A percentile compares a stretch with the other conserved stretches of the same genome.
These are phyloP conservation scores for Paracanthobrama guichenoti DNA, from an alignment of 2,113 vertebrate genomes.

Conservation along the genomic window DNA sequence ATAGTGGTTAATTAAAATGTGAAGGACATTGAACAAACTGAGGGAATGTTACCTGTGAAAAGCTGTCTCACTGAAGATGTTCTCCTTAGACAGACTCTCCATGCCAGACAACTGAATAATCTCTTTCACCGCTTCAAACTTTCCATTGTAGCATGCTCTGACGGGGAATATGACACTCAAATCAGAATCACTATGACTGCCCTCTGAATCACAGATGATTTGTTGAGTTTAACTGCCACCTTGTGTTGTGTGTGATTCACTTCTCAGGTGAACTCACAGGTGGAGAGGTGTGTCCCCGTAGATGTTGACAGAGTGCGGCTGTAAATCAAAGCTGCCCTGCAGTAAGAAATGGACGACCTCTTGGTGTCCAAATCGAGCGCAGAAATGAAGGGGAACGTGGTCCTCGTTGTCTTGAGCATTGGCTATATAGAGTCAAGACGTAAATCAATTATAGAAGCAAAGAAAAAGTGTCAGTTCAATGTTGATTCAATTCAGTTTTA, in stretches of 20 bases:
- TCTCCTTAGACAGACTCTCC: slow-evolving; percentile 92
- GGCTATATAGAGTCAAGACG: slow-evolving; percentile 70
- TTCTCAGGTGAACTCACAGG: slow-evolving; percentile 77
- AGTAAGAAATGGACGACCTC: slow-evolving; percentile 84
- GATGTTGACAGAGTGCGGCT: slow-evolving; percentile 91
- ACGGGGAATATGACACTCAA: slow-evolving; percentile 32
- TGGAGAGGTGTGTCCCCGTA: slow-evolving; percentile 92
- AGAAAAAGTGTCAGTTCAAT: no score
- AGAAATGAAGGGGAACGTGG: slow-evolving; percentile 91
- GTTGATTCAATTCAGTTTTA: no score
- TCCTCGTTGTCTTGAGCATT: slow-evolving; percentile 94
- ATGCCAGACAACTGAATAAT: slow-evolving; percentile 85
- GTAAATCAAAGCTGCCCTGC: slow-evolving; percentile 80
- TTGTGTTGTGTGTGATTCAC: neutral
- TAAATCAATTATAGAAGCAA: no score
- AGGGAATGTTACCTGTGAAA: slow-evolving; percentile 83
- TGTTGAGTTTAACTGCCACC: slow-evolving; percentile 19
- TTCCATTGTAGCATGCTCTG: slow-evolving; percentile 92
- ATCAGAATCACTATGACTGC: neutral
- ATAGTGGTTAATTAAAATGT: neutral
- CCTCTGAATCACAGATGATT: neutral
- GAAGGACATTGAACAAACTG: neutral
- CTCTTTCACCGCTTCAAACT: slow-evolving; percentile 85
- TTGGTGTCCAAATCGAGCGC: slow-evolving; percentile 86
- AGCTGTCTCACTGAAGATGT: slow-evolving; percentile 94